phyloP scores from a whole-genome alignment of 2,888 invertebrate species.

The Myopa testacea region DNA sequence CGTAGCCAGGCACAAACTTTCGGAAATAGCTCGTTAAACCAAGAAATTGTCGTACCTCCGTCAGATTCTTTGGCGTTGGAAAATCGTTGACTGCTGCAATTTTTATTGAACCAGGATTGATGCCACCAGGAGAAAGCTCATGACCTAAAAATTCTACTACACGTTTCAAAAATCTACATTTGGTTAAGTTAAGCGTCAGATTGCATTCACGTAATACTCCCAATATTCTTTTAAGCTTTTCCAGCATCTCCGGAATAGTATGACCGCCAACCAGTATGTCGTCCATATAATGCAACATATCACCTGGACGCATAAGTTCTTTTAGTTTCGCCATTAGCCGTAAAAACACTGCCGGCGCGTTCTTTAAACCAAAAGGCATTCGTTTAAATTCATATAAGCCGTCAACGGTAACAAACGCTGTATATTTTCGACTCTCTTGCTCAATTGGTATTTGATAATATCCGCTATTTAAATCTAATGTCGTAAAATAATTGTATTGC shows the following conservation, averaged over 20 bases:
- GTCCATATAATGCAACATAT: conserved; percentile 46
- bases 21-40: conserved; percentile 24
- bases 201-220: conserved; percentile 16
- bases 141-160: conserved; percentile 33
- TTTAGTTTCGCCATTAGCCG: conserved; percentile 38
- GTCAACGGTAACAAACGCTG: conserved; percentile 45
- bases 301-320: conserved; percentile 14
- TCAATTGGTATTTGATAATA: not conserved
- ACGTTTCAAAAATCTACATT: conserved; percentile 15
- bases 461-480: too few species aligned
- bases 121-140: conserved; percentile 31
- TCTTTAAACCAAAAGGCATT: conserved; percentile 25
- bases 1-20: conserved; percentile 4
- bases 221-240: conserved; percentile 36
- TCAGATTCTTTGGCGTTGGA: conserved; percentile 20
- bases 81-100: conserved; percentile 21
- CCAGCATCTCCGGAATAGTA: conserved; percentile 34
- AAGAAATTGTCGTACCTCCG: conserved; percentile 29
- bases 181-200: conserved; percentile 26
- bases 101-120: conserved; percentile 29
- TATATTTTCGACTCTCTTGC: not conserved
- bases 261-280: conserved; percentile 40
- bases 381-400: conserved; percentile 42
- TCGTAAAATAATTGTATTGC: conserved; percentile 37
- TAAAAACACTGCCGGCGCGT: conserved; percentile 39